Base-by-base conservation (phyloP, 2,888 invertebrate genomes). In the Pseudoips prasinana region DNA sequence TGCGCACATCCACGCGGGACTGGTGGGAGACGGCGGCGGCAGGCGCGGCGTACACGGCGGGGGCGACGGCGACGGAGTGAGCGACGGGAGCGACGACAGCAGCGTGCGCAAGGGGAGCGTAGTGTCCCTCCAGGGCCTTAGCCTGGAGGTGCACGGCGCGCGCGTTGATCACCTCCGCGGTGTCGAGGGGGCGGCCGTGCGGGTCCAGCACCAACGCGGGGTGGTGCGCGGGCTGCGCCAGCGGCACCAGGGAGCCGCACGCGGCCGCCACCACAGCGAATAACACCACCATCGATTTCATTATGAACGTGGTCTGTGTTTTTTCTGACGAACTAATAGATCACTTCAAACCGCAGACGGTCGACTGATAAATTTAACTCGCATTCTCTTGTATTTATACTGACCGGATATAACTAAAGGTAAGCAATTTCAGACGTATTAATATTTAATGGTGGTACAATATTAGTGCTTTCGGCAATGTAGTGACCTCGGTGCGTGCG, bases 251-350 rank as follows among this genome's bases (percentile, higher is more conserved):
- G 26, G 89, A 89, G 61, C 91, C 92, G 64, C 87, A 88, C 41
- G 89, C 91, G 68, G 91, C 81, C 50, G 91, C 89, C 67, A 90
- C 78, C 49, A 92, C 79, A 81, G 91, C 90, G 79, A 90, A 90
- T 77, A 92, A 90, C 82, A 91, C 91, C 90, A 91, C 90, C 90
- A 90, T 71, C 86, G 86, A 51, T 62, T 73, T 76, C 72, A 69
- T 74, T 59, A 17, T 62, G 50, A 57, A 67, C 66, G 67, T 73
- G 67, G 67, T 68, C 68, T 68, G 68, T 68, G 68, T 66, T 70
- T 64, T 56, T 53, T 32, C 46, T 39, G 53, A 62, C 68, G 60
- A 62, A 60, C 70, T 43, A 64, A 46, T 65, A 67, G 78, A 82
- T 80, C 79, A 79, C 81, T 80, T 80, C 79, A 58, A 66, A 69